A percentile compares a stretch with the other conserved stretches of the same genome.
phyloP scores from a whole-genome alignment of 1,140 invertebrate species.

The Heliconius melpomene region DNA sequence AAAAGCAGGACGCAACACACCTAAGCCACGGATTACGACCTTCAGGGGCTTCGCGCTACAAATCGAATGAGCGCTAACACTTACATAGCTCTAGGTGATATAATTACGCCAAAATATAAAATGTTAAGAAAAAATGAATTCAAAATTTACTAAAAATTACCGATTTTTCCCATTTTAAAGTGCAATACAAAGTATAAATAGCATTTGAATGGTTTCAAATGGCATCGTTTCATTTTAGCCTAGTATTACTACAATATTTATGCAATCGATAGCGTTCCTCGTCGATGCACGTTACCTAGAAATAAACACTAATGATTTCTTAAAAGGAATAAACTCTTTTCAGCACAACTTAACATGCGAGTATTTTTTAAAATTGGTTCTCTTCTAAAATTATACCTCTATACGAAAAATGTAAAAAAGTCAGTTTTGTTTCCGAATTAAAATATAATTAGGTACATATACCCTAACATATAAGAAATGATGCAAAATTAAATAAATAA shows the following conservation, averaged over 20 bases:
- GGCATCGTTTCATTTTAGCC: not conserved
- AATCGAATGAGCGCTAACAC: constrained; percentile 64
- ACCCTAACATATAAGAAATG: too few relatives aligned
- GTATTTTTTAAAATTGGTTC: too few relatives aligned
- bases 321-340: not conserved
- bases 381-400: too few relatives aligned
- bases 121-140: not conserved
- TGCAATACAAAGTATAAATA: not conserved
- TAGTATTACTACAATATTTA: constrained; percentile 1
- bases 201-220: constrained; percentile 2
- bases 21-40: constrained; percentile 73
- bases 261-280: not conserved
- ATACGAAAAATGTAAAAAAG: too few relatives aligned
- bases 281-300: not conserved
- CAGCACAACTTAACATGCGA: too few relatives aligned
- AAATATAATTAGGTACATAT: too few relatives aligned
- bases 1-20: constrained; percentile 69
- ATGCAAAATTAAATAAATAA: not conserved
- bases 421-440: too few relatives aligned
- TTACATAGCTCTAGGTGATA: not conserved
- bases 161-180: not conserved
- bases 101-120: not conserved
- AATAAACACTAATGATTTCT: not conserved
- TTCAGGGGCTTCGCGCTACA: constrained; percentile 72
- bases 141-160: not conserved